These are phyloP conservation scores for Bombus turneri DNA, from an alignment of 1,140 invertebrate species.

Conservation along the genomic window DNA sequence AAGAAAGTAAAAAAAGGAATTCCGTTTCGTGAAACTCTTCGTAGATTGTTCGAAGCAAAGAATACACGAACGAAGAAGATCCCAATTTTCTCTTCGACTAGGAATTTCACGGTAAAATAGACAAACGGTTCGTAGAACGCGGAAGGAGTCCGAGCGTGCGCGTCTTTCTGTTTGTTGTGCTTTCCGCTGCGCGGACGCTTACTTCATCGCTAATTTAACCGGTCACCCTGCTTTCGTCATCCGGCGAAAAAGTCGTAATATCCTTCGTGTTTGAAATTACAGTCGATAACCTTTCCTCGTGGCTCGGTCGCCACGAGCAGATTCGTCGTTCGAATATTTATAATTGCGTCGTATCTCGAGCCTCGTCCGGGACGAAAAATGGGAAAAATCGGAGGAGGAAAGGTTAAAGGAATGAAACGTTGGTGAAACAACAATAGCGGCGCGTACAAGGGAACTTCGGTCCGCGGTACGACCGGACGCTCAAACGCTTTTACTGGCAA, in stretches of 20 bases:
- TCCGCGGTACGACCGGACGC: slow-evolving; percentile 1
- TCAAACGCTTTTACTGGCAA: slow-evolving; percentile 48
- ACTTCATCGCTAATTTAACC: slow-evolving; percentile 52
- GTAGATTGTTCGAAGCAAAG: too few relatives aligned
- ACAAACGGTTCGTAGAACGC: background rate
- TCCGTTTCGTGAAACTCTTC: background rate
- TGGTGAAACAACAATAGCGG: slow-evolving; percentile 18
- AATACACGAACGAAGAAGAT: background rate
- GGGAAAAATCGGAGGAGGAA: background rate
- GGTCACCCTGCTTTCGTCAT: slow-evolving; percentile 20
- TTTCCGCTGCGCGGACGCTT: slow-evolving; percentile 26
- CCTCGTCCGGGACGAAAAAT: background rate
- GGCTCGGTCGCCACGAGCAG: background rate
- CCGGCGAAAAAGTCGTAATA: slow-evolving; percentile 8
- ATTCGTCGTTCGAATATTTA: background rate
- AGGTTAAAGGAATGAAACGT: background rate
- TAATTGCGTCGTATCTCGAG: background rate
- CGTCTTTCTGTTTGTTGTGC: slow-evolving; percentile 34
- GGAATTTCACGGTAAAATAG: background rate
- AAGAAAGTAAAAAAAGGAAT: background rate
- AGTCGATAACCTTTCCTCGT: slow-evolving; percentile 31
- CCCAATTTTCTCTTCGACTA: too few relatives aligned
- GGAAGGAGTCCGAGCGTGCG: slow-evolving; percentile 9
- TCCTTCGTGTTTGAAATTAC: slow-evolving; percentile 19
- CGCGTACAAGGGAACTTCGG: background rate